phyloP scores from a whole-genome alignment of 2,113 vertebrate genomes.

The Oxygymnocypris stewartii region DNA sequence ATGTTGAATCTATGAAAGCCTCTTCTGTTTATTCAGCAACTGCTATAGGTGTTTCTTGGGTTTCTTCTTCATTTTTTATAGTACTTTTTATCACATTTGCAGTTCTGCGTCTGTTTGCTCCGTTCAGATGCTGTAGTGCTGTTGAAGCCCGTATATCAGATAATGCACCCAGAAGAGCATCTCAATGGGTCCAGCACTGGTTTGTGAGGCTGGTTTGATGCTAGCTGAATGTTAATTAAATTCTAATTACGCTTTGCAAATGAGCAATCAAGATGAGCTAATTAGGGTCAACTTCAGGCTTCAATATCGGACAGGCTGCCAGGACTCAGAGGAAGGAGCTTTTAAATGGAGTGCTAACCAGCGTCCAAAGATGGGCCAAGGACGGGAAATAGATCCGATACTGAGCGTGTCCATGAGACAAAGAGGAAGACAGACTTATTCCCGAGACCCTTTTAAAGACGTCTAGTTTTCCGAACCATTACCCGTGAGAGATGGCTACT shows the following conservation, averaged over 20 bases:
- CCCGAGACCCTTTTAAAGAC: conserved; percentile 69
- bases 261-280: conserved; percentile 51
- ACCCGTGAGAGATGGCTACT: conserved; percentile 71
- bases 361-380: not conserved
- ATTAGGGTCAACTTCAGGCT: conserved; percentile 33
- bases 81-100: not conserved
- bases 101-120: not conserved
- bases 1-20: too few species aligned
- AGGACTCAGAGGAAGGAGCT: conserved; percentile 1
- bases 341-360: not conserved
- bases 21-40: too few species aligned
- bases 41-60: too few species aligned
- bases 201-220: conserved; percentile 16
- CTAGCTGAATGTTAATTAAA: conserved; percentile 48
- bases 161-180: not conserved
- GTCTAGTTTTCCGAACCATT: conserved; percentile 75
- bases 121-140: not conserved
- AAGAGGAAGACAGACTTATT: conserved; percentile 1
- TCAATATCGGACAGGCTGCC: conserved; percentile 35
- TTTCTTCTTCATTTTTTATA: too few species aligned
- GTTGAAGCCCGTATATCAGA: not conserved
- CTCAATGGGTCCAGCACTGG: conserved; percentile 30
- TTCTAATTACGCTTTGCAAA: conserved; percentile 47
- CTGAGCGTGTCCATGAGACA: not conserved
- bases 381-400: not conserved